Conservation (phyloP, 2,113 vertebrate genomes). For the Ptilonorhynchus violaceus region DNA sequence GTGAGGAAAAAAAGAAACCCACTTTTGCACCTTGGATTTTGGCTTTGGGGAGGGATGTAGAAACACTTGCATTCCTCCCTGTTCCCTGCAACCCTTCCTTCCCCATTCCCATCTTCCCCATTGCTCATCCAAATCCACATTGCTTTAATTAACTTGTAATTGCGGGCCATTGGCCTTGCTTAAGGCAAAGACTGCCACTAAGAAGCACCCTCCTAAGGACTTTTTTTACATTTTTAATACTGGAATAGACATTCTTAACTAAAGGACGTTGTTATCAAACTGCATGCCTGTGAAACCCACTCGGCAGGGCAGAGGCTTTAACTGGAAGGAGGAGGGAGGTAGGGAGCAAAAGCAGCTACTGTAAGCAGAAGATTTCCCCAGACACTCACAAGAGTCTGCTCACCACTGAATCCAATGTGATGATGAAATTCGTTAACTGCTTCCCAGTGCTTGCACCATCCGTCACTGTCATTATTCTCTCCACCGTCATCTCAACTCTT, state of each 20-base stretch:
- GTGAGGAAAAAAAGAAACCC: not conserved
- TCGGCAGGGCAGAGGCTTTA: conserved; percentile 51
- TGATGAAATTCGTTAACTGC: conserved; percentile 15
- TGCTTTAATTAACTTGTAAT: conserved; percentile 60
- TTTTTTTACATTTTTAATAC: conserved; percentile 62
- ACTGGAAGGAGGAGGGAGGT: conserved; percentile 50
- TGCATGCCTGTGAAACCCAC: conserved; percentile 54
- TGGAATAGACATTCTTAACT: conserved; percentile 42
- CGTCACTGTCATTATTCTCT: not conserved
- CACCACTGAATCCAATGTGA: not conserved
- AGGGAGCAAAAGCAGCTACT: conserved; percentile 44
- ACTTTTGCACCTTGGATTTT: conserved; percentile 47
- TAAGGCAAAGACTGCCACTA: conserved; percentile 23
- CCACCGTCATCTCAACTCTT: not conserved
- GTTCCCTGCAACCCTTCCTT: not conserved
- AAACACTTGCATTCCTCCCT: conserved; percentile 1
- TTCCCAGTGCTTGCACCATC: not conserved
- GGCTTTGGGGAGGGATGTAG: conserved; percentile 4
- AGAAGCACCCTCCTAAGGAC: not conserved
- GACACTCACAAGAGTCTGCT: conserved; percentile 1
- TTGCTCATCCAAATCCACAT: conserved; percentile 32
- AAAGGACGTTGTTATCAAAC: not conserved
- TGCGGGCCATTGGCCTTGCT: not conserved
- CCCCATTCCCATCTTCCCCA: conserved; percentile 14
- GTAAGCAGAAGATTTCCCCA: conserved; percentile 26